These are phyloP conservation scores for Rhopalosiphum maidis DNA, from an alignment of 1,140 invertebrate genomes.

Conservation along the genomic window DNA sequence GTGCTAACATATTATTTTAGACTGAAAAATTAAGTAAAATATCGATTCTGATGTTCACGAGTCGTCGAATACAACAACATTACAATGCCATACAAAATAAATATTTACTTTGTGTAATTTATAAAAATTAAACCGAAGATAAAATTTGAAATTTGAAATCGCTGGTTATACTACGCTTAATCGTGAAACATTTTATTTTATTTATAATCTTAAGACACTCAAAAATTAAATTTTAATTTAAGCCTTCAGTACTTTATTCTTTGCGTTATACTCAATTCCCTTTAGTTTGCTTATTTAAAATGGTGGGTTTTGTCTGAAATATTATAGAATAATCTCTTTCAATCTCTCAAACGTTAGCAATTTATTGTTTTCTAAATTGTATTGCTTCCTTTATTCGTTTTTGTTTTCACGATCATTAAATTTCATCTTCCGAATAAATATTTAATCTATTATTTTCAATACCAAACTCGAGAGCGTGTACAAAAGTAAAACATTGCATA, in stretches of 20 bases:
- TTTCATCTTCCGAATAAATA: neutral
- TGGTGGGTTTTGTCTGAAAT: neutral
- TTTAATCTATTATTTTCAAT: neutral
- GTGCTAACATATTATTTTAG: no score
- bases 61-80: neutral
- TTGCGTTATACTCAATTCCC: neutral
- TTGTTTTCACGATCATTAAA: neutral
- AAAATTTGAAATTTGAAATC: neutral
- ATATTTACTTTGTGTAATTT: neutral
- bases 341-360: neutral
- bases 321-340: neutral
- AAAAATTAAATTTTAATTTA: slow-evolving; percentile 22
- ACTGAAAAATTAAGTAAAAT: no score
- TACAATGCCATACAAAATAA: neutral
- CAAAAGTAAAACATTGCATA: neutral
- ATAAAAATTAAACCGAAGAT: neutral
- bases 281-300: slow-evolving; percentile 2
- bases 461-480: neutral
- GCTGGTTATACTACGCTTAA: neutral
- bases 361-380: neutral
- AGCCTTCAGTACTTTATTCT: neutral
- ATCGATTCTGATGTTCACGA: neutral
- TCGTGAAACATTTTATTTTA: neutral
- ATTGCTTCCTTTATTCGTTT: neutral
- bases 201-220: neutral